A percentile compares a stretch with the other conserved stretches of the same genome.
phyloP scores from a whole-genome alignment of 2,888 invertebrate genomes.

The Iphiclides podalirius region DNA sequence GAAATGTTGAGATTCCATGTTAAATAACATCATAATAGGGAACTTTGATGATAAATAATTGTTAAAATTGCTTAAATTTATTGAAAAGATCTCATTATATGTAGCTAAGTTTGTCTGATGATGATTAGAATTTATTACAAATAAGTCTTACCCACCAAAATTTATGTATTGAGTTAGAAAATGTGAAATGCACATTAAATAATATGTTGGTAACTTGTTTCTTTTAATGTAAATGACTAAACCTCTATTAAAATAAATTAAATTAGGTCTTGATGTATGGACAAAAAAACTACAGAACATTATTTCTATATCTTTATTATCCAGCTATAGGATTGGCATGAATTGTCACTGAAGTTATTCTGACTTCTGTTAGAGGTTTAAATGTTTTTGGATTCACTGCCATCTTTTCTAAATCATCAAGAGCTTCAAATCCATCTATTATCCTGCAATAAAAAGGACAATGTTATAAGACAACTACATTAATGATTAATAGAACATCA shows the following conservation, averaged over 20 bases:
- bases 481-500: too few species aligned
- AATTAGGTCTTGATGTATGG: neutral
- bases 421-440: constrained; percentile 97
- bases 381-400: constrained; percentile 96
- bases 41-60: neutral
- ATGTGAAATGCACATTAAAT: constrained; percentile 11
- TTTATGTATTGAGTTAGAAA: neutral
- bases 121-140: neutral
- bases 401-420: constrained; percentile 97
- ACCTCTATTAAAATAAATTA: constrained; percentile 16
- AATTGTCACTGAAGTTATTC: constrained; percentile 94
- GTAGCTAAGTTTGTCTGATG: neutral
- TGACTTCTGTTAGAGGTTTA: constrained; percentile 91
- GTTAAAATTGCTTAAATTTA: neutral
- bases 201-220: constrained; percentile 15
- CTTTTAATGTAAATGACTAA: constrained; percentile 11
- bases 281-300: constrained; percentile 27
- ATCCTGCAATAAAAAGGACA: constrained; percentile 84
- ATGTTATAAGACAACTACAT: too few species aligned
- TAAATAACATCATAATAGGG: neutral
- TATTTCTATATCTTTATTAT: constrained; percentile 40
- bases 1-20: neutral
- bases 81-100: constrained; percentile 4
- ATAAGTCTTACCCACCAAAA: neutral
- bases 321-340: constrained; percentile 98